phyloP scores from a whole-genome alignment of 2,113 vertebrate genomes.

The Proteles cristata region DNA sequence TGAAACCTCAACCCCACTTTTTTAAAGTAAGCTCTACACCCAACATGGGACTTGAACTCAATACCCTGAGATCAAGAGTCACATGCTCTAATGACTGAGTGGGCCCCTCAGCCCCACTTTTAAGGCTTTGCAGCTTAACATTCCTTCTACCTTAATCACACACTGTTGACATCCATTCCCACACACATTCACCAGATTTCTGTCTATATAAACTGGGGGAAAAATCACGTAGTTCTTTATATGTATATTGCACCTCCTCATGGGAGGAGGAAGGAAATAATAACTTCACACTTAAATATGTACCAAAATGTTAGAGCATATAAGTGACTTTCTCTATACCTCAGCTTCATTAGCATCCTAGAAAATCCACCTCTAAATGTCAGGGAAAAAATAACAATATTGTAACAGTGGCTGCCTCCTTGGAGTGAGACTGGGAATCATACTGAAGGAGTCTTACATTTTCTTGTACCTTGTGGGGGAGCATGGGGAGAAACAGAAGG shows the following conservation, averaged over 20 bases:
- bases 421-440: not conserved
- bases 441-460: not conserved
- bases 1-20: not conserved
- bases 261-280: not conserved
- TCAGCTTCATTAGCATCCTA: not conserved
- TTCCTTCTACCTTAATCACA: not conserved
- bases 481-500: not conserved
- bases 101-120: not conserved
- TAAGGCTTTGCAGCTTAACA: not conserved
- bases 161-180: not conserved
- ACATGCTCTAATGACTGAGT: not conserved
- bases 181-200: not conserved
- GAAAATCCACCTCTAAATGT: not conserved
- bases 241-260: not conserved
- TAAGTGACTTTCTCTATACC: not conserved
- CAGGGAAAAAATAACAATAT: not conserved
- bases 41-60: not conserved
- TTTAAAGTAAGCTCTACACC: not conserved
- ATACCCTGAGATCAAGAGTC: not conserved
- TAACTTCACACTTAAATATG: not conserved
- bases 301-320: not conserved
- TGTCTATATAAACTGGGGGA: not conserved
- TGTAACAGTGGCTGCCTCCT: not conserved
- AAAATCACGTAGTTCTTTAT: not conserved
- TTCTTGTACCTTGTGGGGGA: not conserved